phyloP scores from a whole-genome alignment of 1,140 invertebrate species.

The Nasonia longicornis region DNA sequence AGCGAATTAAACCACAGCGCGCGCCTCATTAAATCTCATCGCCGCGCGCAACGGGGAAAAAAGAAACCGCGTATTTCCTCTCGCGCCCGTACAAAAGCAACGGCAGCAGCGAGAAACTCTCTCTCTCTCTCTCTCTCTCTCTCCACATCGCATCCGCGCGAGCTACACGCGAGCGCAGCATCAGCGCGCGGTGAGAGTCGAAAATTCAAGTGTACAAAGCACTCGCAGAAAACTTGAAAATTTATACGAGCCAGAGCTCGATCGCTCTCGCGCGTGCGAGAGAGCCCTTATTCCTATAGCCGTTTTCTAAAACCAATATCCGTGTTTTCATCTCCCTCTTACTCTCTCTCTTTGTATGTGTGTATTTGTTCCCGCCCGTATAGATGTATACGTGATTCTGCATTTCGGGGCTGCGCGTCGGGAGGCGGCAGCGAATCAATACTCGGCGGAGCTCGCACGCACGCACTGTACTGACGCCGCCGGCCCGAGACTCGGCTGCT shows the following conservation, averaged over 20 bases:
- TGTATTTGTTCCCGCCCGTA: background rate
- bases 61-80: too few species aligned
- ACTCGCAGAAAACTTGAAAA: constrained; percentile 13
- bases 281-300: background rate
- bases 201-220: too few species aligned
- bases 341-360: background rate
- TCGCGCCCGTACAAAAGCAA: too few species aligned
- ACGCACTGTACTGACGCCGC: constrained; percentile 2
- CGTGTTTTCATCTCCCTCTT: background rate
- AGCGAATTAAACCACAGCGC: too few species aligned
- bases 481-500: background rate
- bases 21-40: too few species aligned
- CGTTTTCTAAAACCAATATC: constrained; percentile 31
- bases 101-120: too few species aligned
- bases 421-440: constrained; percentile 22
- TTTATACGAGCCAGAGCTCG: background rate
- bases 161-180: too few species aligned
- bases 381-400: constrained; percentile 23
- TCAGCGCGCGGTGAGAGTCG: too few species aligned
- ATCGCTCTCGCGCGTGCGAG: background rate
- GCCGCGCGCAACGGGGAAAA: too few species aligned
- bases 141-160: too few species aligned
- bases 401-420: constrained; percentile 16
- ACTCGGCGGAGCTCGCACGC: constrained; percentile 3
- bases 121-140: too few species aligned